A percentile compares a stretch with the other conserved stretches of the same genome.
Conservation (phyloP, 2,888 invertebrate species). For the Cheilosia grossa region DNA sequence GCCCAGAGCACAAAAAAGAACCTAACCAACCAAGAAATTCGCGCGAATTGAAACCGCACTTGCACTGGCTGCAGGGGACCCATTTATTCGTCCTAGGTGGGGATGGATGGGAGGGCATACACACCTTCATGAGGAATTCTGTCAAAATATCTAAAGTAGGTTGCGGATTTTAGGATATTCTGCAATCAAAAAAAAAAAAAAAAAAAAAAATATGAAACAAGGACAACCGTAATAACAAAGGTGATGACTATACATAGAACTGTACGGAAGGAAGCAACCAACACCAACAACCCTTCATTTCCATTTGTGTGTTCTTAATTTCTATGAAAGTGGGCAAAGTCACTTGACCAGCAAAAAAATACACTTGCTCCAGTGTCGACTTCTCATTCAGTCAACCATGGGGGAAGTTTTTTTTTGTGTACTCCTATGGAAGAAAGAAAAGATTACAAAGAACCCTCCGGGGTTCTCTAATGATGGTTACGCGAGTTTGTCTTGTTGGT, state of each 20-base stretch:
- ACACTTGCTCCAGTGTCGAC: slow-evolving; percentile 4
- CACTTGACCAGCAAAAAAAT: slow-evolving; percentile 45
- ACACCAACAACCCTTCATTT: slow-evolving; percentile 7
- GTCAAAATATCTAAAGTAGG: slow-evolving; percentile 49
- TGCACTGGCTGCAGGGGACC: slow-evolving; percentile 9
- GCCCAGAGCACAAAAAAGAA: slow-evolving; percentile 18
- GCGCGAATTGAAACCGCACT: slow-evolving; percentile 16
- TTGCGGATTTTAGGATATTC: slow-evolving; percentile 22
- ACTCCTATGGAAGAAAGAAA: slow-evolving; percentile 14
- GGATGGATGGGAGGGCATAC: not conserved
- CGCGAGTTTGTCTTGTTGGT: not conserved
- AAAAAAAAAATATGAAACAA: not conserved
- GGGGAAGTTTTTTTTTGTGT: not conserved
- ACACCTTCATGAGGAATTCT: slow-evolving; percentile 26
- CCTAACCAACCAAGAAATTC: slow-evolving; percentile 43
- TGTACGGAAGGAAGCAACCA: slow-evolving; percentile 36
- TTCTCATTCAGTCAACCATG: slow-evolving; percentile 23
- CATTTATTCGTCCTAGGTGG: slow-evolving; percentile 12
- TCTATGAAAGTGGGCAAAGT: slow-evolving; percentile 37
- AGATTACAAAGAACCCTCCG: slow-evolving; percentile 40
- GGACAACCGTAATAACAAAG: slow-evolving; percentile 7
- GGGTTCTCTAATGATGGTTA: slow-evolving; percentile 27
- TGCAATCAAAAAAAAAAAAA: not conserved
- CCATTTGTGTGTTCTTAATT: slow-evolving; percentile 36
- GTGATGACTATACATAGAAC: not conserved